Evolutionary conservation across 1,140 invertebrate species (phyloP), one percentile per base, ranked within the genome.

Genomic region (Drosophila arizonae): DNA sequence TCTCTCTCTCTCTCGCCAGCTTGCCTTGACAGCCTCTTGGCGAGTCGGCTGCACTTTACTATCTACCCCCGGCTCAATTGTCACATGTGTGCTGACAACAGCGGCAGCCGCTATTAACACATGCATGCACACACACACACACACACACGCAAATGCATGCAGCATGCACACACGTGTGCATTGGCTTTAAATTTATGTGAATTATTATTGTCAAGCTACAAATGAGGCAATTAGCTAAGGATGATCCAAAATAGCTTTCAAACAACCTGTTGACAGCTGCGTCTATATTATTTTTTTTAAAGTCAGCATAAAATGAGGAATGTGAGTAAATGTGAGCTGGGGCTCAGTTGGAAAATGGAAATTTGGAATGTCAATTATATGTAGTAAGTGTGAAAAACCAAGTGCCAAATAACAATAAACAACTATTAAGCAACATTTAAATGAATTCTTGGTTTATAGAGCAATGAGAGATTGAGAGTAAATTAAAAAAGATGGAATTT

Each of bases 101-200:
- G 46, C 64, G 28, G 36, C 58, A 48, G 46, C 39, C 55, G 48
- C 72, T 70, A 74, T 74, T 69, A 73, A 73, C 55, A 62, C 60
- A 62, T 36, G 50, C 56, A 15, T 11, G 8, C 6, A 41, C 15
- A 46, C 8, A 45, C 41, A 61, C 21, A 45, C 26, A 26, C 10
- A 48, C 56, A 61, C 15, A 48, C 28, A 26, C 11, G 36, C 26
- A 50, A 13, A 48, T 41, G 11, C 13, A 46, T 52, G 13, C 26
- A 50, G 10, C 46, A 39, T 11, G 10, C 10, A 11, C 36, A 39
- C 63, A 72, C 55, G 39, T 54, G 8, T 33, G 26, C 52, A 48
- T 46, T 52, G 28, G 39, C 30, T 41, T 63, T 63, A 52, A 63
- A 74, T 74, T 70, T 56, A 45, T 17, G 43, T 15, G 43, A 6